Conservation (phyloP, 2,113 vertebrate species). For the Neolamprologus variostigma region DNA sequence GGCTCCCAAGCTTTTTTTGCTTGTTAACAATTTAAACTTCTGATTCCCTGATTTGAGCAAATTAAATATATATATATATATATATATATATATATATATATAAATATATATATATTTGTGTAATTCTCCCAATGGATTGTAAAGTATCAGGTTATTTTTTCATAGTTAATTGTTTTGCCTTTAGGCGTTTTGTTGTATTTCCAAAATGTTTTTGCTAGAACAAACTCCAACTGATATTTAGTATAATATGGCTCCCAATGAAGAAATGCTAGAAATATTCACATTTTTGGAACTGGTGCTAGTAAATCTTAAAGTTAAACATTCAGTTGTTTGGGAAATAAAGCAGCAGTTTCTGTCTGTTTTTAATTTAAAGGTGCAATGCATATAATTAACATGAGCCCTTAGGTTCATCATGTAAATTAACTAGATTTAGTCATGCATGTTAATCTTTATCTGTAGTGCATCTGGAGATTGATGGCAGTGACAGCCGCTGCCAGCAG, state of each 20-base stretch:
- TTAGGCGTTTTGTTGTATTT: neutral
- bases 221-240: neutral
- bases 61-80: neutral
- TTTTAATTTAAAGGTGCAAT: neutral
- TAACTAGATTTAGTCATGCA: fast-evolving
- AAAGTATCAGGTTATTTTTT: neutral
- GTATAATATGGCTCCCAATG: neutral
- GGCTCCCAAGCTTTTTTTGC: neutral
- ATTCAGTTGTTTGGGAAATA: neutral
- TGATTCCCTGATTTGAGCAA: neutral
- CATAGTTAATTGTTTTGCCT: neutral
- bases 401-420: neutral
- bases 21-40: neutral
- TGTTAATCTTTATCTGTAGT: neutral
- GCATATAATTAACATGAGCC: neutral
- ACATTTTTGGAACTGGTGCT: neutral
- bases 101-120: neutral
- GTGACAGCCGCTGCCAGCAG: neutral
- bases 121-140: neutral
- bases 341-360: neutral
- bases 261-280: neutral
- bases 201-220: neutral
- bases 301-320: neutral
- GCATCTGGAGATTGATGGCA: neutral
- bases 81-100: neutral